These are phyloP conservation scores for Rhorus exstirpatorius DNA, from an alignment of 2,888 invertebrate species.

Conservation along the genomic window DNA sequence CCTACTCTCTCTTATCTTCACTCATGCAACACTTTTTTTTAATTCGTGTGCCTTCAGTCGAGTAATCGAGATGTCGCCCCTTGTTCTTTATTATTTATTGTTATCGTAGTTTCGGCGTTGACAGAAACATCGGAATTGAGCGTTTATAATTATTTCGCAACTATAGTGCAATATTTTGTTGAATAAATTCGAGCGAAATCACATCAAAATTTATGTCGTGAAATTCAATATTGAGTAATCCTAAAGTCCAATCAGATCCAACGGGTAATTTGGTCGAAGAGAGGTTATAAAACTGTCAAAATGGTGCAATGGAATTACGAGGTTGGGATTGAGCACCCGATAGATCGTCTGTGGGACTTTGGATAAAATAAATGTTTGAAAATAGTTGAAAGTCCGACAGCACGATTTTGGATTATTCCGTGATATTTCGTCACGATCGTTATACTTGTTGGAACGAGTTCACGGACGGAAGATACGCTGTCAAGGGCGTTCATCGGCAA, in stretches of 20 bases:
- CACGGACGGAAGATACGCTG: background rate
- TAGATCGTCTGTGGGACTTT: slow-evolving; percentile 47
- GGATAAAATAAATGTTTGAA: slow-evolving; percentile 29
- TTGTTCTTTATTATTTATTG: slow-evolving; percentile 29
- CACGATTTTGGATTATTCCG: slow-evolving; percentile 1
- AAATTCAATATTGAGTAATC: too few relatives aligned
- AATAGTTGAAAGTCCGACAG: background rate
- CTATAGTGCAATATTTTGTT: background rate
- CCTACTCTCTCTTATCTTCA: too few relatives aligned
- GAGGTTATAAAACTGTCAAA: slow-evolving; percentile 45
- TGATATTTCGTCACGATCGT: slow-evolving; percentile 1
- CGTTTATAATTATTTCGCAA: background rate
- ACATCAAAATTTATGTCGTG: background rate
- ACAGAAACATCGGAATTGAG: background rate
- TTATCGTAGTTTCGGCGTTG: slow-evolving; percentile 3
- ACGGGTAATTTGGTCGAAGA: background rate
- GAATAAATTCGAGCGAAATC: background rate
- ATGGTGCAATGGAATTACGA: slow-evolving; percentile 45
- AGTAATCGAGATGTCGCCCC: slow-evolving; percentile 14
- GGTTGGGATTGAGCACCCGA: slow-evolving; percentile 54
- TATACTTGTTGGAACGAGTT: background rate
- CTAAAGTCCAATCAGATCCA: too few relatives aligned
- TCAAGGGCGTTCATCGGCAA: background rate
- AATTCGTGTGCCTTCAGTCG: background rate
- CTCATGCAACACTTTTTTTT: too few relatives aligned